These are phyloP conservation scores for Zenarchopterus dispar DNA, from an alignment of 2,797 vertebrate genomes.

Conservation along the genomic window DNA sequence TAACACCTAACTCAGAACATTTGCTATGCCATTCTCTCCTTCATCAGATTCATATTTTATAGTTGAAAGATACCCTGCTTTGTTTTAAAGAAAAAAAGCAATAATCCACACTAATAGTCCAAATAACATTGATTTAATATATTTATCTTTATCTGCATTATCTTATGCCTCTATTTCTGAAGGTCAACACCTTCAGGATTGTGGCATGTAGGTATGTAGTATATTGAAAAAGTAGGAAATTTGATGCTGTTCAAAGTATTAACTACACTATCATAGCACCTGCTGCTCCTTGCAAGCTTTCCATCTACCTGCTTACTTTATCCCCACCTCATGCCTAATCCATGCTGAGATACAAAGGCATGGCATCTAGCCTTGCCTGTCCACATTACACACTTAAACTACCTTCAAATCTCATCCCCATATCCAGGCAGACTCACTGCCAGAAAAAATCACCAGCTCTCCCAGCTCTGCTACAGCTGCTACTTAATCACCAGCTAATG, in stretches of 20 bases:
- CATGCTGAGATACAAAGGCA: slow-evolving; percentile 54
- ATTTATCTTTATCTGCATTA: neutral
- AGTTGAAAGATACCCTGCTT: slow-evolving; percentile 4
- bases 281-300: slow-evolving; percentile 48
- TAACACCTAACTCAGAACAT: slow-evolving; percentile 44
- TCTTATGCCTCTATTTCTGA: slow-evolving; percentile 4
- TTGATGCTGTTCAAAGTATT: slow-evolving; percentile 14
- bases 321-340: slow-evolving; percentile 67
- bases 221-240: slow-evolving; percentile 3
- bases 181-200: too few species aligned
- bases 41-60: slow-evolving; percentile 45
- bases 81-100: slow-evolving; percentile 11
- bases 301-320: slow-evolving; percentile 69
- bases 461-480: slow-evolving; percentile 67
- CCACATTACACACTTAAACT: slow-evolving; percentile 35
- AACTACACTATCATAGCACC: slow-evolving; percentile 39
- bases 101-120: neutral
- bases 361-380: slow-evolving; percentile 46
- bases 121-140: slow-evolving; percentile 7
- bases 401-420: slow-evolving; percentile 62
- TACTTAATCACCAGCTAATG: slow-evolving; percentile 67
- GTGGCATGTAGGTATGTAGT: neutral
- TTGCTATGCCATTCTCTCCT: slow-evolving; percentile 48
- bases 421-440: slow-evolving; percentile 45
- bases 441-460: slow-evolving; percentile 50